Conservation (phyloP, 2,888 invertebrate species). For the Notodonta dromedarius region DNA sequence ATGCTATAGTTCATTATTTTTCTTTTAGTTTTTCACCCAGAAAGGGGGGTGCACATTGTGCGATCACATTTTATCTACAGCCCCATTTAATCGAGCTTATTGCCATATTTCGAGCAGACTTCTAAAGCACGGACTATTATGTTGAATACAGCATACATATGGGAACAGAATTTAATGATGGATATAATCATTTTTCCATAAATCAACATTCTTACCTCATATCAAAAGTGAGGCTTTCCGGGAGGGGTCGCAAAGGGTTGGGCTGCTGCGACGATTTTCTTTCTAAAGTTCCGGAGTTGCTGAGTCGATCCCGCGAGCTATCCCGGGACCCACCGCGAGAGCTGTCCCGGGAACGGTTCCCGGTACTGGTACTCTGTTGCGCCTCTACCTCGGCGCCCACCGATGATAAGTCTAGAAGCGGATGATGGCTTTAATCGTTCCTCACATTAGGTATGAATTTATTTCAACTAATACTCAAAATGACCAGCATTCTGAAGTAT, state of each 20-base stretch:
- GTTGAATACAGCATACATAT: no score
- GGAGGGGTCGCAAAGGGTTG: slow-evolving; percentile 87
- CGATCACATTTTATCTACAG: no score
- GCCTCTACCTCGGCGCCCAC: slow-evolving; percentile 88
- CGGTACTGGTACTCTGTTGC: slow-evolving; percentile 64
- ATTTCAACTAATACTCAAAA: no score
- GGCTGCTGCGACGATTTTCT: slow-evolving; percentile 66
- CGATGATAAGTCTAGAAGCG: slow-evolving; percentile 88
- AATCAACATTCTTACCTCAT: slow-evolving; percentile 85
- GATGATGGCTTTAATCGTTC: neutral
- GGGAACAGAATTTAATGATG: no score
- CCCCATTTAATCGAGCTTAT: no score
- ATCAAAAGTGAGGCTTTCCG: slow-evolving; percentile 94
- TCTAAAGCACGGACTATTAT: no score
- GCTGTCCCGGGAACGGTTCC: slow-evolving; percentile 71
- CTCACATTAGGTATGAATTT: no score
- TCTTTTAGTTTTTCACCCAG: no score
- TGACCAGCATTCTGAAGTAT: no score
- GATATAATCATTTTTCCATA: neutral
- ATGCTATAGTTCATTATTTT: no score
- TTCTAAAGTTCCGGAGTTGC: slow-evolving; percentile 76
- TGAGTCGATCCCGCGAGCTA: slow-evolving; percentile 77
- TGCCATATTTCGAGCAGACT: no score
- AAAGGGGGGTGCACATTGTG: no score
- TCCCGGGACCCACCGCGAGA: slow-evolving; percentile 78